Evolutionary conservation across 2,797 vertebrate genomes (phyloP), one percentile per base, ranked within the genome.

Genomic region (Ceryle rudis): DNA sequence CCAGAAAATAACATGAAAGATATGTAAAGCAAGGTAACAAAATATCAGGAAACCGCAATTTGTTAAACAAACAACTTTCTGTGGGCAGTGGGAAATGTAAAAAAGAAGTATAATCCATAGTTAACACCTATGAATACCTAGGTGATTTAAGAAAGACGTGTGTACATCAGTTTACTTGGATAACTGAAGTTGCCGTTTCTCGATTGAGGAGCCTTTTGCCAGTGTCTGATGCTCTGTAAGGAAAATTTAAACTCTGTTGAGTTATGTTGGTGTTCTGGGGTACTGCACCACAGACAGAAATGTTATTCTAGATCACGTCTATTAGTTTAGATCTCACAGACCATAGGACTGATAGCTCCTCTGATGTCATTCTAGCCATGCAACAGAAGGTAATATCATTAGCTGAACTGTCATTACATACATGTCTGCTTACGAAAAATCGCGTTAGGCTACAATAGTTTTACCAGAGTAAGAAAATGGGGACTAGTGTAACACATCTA

Each of bases 281-380:
- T 60, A 69, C 83, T 28, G 29, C 44, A 80, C 42, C 35, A 47
- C 60, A 94, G 93, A 83, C 71, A 86, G 73, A 91, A 94, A 95
- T 74, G 57, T 73, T 90, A 77, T 92, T 90, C 93, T 93, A 95
- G 67, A 92, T 80, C 67, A 70, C 0, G 2, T 82, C 67, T 95
- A 94, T 95, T 96, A 90, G 88, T 89, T 94, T 95, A 97, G 39
- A 74, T 85, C 83, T 75, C 3, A 2, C 75, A 93, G 94, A 94
- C 29, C 62, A 49, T 13, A 31, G 67, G 61, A 65, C 71, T 86
- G 55, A 83, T 67, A 92, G 87, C 74, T 77, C 55, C 60, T 92
- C 71, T 96, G 89, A 95, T 92, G 85, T 92, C 93, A 97, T 84
- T 60, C 69, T 46, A 86, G 72, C 74, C n/a, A 5, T 70, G 86